These are phyloP conservation scores for Ctenicera cuprea DNA, from an alignment of 2,888 invertebrate species.

Conservation along the genomic window DNA sequence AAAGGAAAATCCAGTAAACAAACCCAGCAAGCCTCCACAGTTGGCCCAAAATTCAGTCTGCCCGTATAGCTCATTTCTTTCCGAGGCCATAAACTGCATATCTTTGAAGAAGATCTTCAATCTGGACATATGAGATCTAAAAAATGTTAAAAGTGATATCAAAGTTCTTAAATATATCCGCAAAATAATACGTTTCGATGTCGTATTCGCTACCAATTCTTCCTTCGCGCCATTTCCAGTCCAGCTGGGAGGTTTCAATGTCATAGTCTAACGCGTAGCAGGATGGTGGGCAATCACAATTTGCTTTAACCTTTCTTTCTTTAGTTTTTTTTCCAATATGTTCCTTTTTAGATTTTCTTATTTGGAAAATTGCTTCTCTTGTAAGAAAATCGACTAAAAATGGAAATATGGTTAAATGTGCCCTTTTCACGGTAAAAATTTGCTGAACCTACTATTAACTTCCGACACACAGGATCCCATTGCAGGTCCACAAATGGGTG, in stretches of 20 bases:
- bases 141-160: neutral
- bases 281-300: conserved; percentile 76
- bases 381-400: conserved; percentile 24
- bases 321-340: too few species aligned
- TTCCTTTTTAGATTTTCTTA: neutral
- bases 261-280: conserved; percentile 82
- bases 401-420: neutral
- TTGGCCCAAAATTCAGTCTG: conserved; percentile 39
- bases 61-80: conserved; percentile 40
- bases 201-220: neutral
- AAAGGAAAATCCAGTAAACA: conserved; percentile 42
- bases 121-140: conserved; percentile 32
- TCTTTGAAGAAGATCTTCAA: conserved; percentile 37
- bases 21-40: conserved; percentile 41
- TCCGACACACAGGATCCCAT: conserved; percentile 72
- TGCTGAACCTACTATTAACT: conserved; percentile 29
- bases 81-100: conserved; percentile 38
- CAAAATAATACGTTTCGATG: neutral
- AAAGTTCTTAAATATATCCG: neutral
- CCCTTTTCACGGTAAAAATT: neutral
- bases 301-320: neutral
- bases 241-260: conserved; percentile 81
- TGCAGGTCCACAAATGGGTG: conserved; percentile 35
- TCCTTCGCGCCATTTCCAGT: conserved; percentile 74
- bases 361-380: conserved; percentile 1